Evolutionary conservation across 2,797 vertebrate species (phyloP).

Genomic region (Acridotheres tristis): DNA sequence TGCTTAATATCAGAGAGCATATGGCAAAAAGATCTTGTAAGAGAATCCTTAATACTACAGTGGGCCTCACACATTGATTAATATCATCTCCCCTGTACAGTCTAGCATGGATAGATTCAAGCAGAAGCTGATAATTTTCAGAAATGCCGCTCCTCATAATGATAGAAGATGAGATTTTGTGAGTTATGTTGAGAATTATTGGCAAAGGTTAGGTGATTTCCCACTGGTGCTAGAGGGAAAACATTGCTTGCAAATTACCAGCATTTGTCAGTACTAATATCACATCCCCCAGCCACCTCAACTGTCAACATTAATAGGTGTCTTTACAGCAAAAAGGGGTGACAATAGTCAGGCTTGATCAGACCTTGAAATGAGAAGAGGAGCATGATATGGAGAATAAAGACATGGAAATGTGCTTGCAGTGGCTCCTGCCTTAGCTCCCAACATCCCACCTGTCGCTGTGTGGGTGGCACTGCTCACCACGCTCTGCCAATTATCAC

Average conservation of each 20-base stretch:
- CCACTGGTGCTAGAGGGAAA: constrained; percentile 58
- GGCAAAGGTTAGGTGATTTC: constrained; percentile 69
- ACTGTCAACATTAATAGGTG: constrained; percentile 66
- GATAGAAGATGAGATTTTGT: constrained; percentile 61
- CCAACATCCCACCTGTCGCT: neutral
- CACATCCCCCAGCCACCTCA: constrained; percentile 54
- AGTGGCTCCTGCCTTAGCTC: constrained; percentile 2
- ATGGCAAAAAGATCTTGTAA: constrained; percentile 42
- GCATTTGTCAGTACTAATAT: constrained; percentile 70
- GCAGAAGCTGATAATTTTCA: constrained; percentile 48
- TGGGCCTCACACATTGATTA: constrained; percentile 28
- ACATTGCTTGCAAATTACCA: constrained; percentile 68
- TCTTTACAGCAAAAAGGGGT: constrained; percentile 36
- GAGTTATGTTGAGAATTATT: constrained; percentile 62
- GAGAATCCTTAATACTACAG: constrained; percentile 32
- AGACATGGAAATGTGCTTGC: constrained; percentile 7
- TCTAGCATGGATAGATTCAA: constrained; percentile 17
- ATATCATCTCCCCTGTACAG: constrained; percentile 28
- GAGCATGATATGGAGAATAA: neutral
- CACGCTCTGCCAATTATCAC: constrained; percentile 8
- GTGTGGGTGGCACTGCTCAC: constrained; percentile 46
- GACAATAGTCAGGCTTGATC: constrained; percentile 49
- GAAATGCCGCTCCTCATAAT: constrained; percentile 4
- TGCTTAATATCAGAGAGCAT: constrained; percentile 35
- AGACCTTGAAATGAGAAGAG: constrained; percentile 51